A percentile compares a stretch with the other conserved stretches of the same genome.
Conservation (phyloP, 2,797 vertebrate genomes). For the Esox masquinongy region DNA sequence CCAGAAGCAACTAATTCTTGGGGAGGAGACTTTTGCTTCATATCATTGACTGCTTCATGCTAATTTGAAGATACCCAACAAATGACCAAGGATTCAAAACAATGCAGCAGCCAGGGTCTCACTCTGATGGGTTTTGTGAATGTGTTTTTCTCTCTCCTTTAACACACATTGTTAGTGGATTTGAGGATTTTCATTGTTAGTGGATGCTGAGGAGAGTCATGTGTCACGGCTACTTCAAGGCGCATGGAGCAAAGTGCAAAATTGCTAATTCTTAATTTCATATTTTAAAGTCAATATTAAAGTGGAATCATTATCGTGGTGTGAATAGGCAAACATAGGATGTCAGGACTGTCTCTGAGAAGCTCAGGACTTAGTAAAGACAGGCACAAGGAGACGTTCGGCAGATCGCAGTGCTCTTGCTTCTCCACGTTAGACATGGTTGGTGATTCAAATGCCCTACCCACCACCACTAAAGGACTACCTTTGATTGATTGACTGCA, state of each 20-base stretch:
- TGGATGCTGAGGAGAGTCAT: background rate
- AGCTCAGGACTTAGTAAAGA: background rate
- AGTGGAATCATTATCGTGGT: background rate
- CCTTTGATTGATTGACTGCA: background rate
- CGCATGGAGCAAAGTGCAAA: background rate
- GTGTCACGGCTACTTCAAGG: background rate
- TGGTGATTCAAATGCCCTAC: background rate
- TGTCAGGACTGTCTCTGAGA: background rate
- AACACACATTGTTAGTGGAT: background rate
- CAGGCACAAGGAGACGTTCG: no score
- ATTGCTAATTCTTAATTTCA: background rate
- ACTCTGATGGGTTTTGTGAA: constrained; percentile 44
- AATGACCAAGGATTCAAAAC: constrained; percentile 36
- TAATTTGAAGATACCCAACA: constrained; percentile 20
- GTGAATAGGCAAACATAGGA: background rate
- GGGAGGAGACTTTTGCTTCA: background rate
- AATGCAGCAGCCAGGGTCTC: constrained; percentile 35
- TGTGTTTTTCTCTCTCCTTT: constrained; percentile 27
- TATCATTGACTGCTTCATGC: constrained; percentile 21
- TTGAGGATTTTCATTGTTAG: no score
- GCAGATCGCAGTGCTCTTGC: background rate
- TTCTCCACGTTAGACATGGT: background rate
- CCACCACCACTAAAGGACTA: background rate
- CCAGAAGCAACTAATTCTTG: background rate
- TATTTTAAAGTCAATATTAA: background rate